Percentiles rank a stretch among this genome's conserved stretches.
phyloP scores from a whole-genome alignment of 1,140 invertebrate genomes.

The Periplaneta americana region DNA sequence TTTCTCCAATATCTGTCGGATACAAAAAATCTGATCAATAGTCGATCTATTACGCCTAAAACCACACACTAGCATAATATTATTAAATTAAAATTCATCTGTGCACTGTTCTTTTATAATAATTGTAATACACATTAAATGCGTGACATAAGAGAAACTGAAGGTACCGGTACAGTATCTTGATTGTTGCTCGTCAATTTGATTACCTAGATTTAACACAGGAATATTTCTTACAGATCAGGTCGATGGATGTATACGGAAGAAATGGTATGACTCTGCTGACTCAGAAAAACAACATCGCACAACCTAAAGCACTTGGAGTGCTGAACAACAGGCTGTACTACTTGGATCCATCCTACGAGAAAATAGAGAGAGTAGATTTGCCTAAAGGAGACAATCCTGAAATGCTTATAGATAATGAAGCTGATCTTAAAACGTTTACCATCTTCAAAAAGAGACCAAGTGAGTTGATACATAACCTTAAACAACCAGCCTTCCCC shows the following conservation, averaged over 20 bases:
- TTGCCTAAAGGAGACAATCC: constrained; percentile 75
- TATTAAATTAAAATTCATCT: too few species aligned
- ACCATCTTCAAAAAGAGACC: constrained; percentile 75
- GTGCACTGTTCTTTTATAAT: too few species aligned
- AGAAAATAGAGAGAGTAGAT: constrained; percentile 84
- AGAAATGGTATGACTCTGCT: constrained; percentile 63
- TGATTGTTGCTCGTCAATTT: too few species aligned
- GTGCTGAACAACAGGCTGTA: constrained; percentile 80
- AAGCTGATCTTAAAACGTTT: constrained; percentile 79
- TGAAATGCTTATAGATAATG: constrained; percentile 75
- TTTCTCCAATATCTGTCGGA: too few species aligned
- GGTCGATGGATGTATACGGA: constrained; percentile 71
- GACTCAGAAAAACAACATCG: constrained; percentile 59
- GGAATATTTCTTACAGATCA: constrained; percentile 40
- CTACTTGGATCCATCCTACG: constrained; percentile 83
- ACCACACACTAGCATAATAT: too few species aligned
- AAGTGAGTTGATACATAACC: constrained; percentile 5
- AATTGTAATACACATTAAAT: too few species aligned
- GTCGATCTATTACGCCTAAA: too few species aligned
- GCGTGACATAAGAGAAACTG: too few species aligned
- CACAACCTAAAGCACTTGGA: constrained; percentile 74
- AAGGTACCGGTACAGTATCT: too few species aligned
- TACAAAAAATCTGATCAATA: too few species aligned
- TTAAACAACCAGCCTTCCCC: too few species aligned
- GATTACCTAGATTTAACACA: background rate